These are phyloP conservation scores for Aricia artaxerxes DNA, from an alignment of 2,888 invertebrate genomes.

Conservation along the genomic window DNA sequence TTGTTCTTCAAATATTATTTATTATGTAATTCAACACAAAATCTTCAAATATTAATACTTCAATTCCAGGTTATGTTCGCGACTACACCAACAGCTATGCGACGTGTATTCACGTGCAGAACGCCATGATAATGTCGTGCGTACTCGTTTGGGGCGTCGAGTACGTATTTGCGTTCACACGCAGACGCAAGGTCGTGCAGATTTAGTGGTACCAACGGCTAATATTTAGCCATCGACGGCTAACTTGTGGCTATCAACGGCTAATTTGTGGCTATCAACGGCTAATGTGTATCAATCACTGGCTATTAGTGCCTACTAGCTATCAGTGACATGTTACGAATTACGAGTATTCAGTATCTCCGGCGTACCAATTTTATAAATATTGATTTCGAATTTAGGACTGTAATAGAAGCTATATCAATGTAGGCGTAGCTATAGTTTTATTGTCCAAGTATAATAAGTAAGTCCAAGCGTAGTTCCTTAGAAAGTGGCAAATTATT, in stretches of 20 bases:
- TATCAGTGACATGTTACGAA: background rate
- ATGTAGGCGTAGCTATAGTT: background rate
- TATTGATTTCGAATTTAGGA: background rate
- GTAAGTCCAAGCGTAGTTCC: background rate
- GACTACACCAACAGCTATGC: conserved; percentile 85
- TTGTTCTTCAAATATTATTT: background rate
- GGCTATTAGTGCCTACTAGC: background rate
- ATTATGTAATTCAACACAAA: background rate
- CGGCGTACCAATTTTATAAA: background rate
- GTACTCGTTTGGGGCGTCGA: conserved; percentile 86
- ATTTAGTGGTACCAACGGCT: conserved; percentile 52
- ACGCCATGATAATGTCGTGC: conserved; percentile 84
- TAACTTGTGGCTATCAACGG: background rate
- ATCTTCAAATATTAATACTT: background rate
- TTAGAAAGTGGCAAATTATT: background rate
- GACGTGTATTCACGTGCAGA: conserved; percentile 86
- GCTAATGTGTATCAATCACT: background rate
- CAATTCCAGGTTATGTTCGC: conserved; percentile 83
- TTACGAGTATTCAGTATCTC: background rate
- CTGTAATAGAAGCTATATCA: no score
- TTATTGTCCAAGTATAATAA: background rate
- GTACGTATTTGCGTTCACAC: conserved; percentile 71
- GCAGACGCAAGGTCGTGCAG: conserved; percentile 72
- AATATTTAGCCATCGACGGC: background rate
- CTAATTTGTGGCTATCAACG: background rate